Conservation (phyloP, 2,888 invertebrate species). For the Biston betularia region DNA sequence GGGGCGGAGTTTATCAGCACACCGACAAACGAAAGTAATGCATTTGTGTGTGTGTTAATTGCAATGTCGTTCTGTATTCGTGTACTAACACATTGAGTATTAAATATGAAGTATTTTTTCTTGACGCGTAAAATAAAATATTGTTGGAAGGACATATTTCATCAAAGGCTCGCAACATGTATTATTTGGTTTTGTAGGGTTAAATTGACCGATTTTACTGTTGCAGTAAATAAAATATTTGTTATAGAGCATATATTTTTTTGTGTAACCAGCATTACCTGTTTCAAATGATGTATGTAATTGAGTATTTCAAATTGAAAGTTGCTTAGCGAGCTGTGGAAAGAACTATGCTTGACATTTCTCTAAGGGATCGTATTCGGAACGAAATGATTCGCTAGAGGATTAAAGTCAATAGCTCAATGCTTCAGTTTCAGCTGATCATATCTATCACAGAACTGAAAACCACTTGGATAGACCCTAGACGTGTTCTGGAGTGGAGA, state of each 20-base stretch:
- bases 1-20: conserved; percentile 80
- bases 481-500: too few relatives aligned
- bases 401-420: too few relatives aligned
- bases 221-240: conserved; percentile 4
- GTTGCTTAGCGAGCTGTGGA: too few relatives aligned
- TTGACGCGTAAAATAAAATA: conserved; percentile 30
- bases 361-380: too few relatives aligned
- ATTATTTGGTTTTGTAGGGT: conserved; percentile 21
- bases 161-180: conserved; percentile 24
- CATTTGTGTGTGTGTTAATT: conserved; percentile 82
- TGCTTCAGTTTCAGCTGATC: too few relatives aligned
- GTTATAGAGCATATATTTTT: not conserved
- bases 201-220: conserved; percentile 19
- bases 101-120: conserved; percentile 69
- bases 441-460: too few relatives aligned
- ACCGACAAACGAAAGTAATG: conserved; percentile 66
- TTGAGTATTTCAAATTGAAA: too few relatives aligned
- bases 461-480: too few relatives aligned
- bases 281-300: too few relatives aligned
- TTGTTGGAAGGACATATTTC: conserved; percentile 30
- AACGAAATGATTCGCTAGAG: too few relatives aligned
- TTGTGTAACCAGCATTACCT: not conserved
- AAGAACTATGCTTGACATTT: too few relatives aligned
- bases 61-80: conserved; percentile 78
- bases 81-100: conserved; percentile 72